Percentiles rank a stretch among this genome's conserved stretches.
These are phyloP conservation scores for Trichonephila inaurata DNA, from an alignment of 1,140 invertebrate genomes.

Conservation along the genomic window DNA sequence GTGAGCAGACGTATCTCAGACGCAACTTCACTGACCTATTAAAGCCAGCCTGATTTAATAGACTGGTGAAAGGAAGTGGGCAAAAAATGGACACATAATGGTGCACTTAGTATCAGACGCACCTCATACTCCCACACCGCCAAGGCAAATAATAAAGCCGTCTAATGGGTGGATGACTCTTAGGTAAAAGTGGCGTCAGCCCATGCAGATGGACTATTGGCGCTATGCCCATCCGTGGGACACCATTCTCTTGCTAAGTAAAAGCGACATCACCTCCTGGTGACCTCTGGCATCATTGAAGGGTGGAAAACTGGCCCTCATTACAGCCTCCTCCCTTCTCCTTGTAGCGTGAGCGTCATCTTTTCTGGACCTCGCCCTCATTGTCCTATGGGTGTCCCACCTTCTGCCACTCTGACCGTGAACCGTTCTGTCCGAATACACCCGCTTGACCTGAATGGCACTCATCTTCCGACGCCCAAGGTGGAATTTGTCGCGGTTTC, in stretches of 20 bases:
- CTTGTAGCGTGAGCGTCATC: slow-evolving; percentile 30
- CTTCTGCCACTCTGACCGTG: slow-evolving; percentile 63
- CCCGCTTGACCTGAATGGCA: slow-evolving; percentile 65
- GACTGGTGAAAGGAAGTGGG: slow-evolving; percentile 8
- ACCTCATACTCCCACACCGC: slow-evolving; percentile 27
- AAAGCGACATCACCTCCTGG: slow-evolving; percentile 54
- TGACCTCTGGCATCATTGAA: slow-evolving; percentile 60
- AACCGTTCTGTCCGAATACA: slow-evolving; percentile 58
- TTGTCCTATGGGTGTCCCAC: slow-evolving; percentile 51
- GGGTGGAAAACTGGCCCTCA: slow-evolving; percentile 68
- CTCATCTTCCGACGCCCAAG: slow-evolving; percentile 52
- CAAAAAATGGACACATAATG: slow-evolving; percentile 22
- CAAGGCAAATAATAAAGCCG: slow-evolving; percentile 16
- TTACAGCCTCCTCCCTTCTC: slow-evolving; percentile 48
- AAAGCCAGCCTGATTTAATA: not conserved
- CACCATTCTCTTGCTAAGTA: not conserved
- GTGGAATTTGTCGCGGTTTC: slow-evolving; percentile 33
- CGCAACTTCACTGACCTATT: slow-evolving; percentile 10
- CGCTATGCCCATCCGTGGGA: slow-evolving; percentile 49
- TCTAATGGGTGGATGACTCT: slow-evolving; percentile 32
- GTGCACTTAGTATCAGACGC: not conserved
- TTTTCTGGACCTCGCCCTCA: slow-evolving; percentile 61
- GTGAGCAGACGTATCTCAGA: not conserved
- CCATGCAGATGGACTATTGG: slow-evolving; percentile 10
- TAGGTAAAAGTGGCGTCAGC: not conserved